Evolutionary conservation across 2,888 invertebrate genomes (phyloP).

Genomic region (Agonopterix arenella): DNA sequence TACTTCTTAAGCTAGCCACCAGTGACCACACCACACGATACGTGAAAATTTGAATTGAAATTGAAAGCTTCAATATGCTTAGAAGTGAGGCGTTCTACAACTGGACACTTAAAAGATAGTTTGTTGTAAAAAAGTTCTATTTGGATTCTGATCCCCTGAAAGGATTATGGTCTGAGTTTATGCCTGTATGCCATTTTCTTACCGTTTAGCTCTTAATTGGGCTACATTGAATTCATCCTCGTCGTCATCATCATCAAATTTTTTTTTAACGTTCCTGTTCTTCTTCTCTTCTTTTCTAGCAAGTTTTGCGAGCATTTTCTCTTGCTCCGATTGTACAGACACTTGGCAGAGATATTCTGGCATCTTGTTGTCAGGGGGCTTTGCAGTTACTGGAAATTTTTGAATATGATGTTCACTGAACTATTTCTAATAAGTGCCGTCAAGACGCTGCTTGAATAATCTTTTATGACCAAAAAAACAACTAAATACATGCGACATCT

Average conservation of each 20-base stretch:
- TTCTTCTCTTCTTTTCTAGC: constrained; percentile 92
- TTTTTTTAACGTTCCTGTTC: constrained; percentile 62
- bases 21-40: too few relatives aligned
- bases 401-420: not conserved
- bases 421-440: not conserved
- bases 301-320: constrained; percentile 85
- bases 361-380: constrained; percentile 62
- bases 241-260: constrained; percentile 64
- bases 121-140: too few relatives aligned
- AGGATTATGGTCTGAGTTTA: too few relatives aligned
- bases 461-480: too few relatives aligned
- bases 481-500: too few relatives aligned
- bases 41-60: too few relatives aligned
- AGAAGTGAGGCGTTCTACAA: too few relatives aligned
- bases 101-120: too few relatives aligned
- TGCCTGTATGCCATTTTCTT: not conserved
- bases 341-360: constrained; percentile 89
- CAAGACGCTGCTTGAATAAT: too few relatives aligned
- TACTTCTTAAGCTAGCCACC: too few relatives aligned
- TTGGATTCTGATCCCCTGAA: too few relatives aligned
- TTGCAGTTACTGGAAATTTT: constrained; percentile 37
- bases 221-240: constrained; percentile 72
- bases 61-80: too few relatives aligned
- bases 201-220: constrained; percentile 74
- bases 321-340: constrained; percentile 88